Base-by-base conservation (phyloP, 35 echinoderm and acorn worm species). In the Anneissia japonica region DNA sequence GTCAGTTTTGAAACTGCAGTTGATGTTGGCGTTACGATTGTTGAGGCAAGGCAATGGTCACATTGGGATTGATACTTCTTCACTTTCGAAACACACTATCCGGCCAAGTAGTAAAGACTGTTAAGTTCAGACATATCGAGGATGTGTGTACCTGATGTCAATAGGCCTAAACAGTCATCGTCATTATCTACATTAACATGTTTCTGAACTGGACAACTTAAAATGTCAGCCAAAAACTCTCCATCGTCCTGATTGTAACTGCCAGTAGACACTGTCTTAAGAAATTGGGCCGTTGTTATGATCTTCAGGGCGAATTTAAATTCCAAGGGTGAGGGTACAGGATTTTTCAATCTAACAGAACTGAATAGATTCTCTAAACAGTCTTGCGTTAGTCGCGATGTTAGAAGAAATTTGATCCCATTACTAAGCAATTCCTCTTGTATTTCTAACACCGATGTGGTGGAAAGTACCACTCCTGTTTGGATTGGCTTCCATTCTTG, bases 291-390 rank as follows among this genome's bases (percentile, higher is more conserved):
- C 10, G 79, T 33, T 19, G 74, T 80, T 23, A 87, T 87, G 1
- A 81, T 80, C 6, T 46, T 51, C 30, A 80, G 41, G 34, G 77
- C 77, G 38, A 36, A 87, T 39, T n/a, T 87, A 34, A 87, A 74
- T 32, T 87, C 86, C 30, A 72, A 19, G 34, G 77, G 86, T 21
- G 76, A 28, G 23, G 86, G 86, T 10, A 80, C 86, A 28, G 86
- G 86, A 45, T 87, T 87, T 4, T 78, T 87, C 5, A 33, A 36
- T 45, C 77, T 19, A 46, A 92, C 86, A 28, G 83, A 79, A 23
- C 73, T 84, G 40, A 92, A 88, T 21, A 92, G 37, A 84, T 92
- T 91, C 79, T 92, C 90, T 40, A 92, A 56, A 64, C 86, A 92
- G 55, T 92, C 85, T 74, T 92, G 86, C 30, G 81, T 87, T 38